These are phyloP conservation scores for Bombyx huttoni DNA, from an alignment of 2,888 invertebrate species.

Conservation along the genomic window DNA sequence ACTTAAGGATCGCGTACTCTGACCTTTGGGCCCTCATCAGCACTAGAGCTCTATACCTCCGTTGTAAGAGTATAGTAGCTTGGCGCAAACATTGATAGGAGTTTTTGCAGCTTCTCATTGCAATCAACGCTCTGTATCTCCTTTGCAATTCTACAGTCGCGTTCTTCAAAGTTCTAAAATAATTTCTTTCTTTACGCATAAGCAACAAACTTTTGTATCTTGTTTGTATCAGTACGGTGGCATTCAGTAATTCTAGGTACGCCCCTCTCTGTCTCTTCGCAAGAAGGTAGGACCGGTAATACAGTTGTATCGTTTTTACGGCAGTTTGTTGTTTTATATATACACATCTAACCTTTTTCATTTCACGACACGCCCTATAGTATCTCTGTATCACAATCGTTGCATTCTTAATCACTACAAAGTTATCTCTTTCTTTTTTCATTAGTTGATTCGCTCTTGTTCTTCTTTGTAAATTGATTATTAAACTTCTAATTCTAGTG, in stretches of 20 bases:
- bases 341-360: constrained; percentile 23
- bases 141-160: constrained; percentile 37
- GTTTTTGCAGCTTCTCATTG: constrained; percentile 26
- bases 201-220: constrained; percentile 44
- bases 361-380: constrained; percentile 42
- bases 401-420: constrained; percentile 36
- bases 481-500: constrained; percentile 25
- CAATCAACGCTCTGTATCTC: constrained; percentile 36
- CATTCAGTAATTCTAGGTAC: constrained; percentile 18
- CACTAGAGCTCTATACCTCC: constrained; percentile 40
- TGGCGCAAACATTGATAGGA: constrained; percentile 27
- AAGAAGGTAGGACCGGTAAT: constrained; percentile 21
- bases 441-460: constrained; percentile 54
- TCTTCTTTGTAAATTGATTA: constrained; percentile 60
- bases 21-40: constrained; percentile 35
- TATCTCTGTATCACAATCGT: constrained; percentile 58
- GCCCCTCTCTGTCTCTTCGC: constrained; percentile 17
- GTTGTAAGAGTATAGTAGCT: constrained; percentile 46
- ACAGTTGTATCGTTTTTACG: constrained; percentile 18
- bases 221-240: constrained; percentile 35
- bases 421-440: constrained; percentile 39
- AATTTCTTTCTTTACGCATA: constrained; percentile 35
- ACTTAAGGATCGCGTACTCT: constrained; percentile 27
- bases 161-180: constrained; percentile 17
- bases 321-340: constrained; percentile 29